Base-by-base conservation (phyloP, 2,888 invertebrate species). In the Pheosia tremula region DNA sequence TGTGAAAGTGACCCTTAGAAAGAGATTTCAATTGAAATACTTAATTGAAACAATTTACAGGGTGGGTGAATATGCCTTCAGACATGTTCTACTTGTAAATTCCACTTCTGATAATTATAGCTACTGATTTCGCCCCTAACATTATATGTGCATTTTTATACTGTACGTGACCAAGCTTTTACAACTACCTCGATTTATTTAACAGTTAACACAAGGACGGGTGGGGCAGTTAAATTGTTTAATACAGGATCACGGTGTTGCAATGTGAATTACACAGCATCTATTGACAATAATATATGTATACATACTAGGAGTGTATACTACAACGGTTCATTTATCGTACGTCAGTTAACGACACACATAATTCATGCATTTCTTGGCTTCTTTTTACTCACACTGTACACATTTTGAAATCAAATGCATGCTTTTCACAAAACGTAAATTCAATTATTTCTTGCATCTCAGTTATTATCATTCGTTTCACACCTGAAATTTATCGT, bases 291-390 rank as follows among this genome's bases (percentile, higher is more conserved):
- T 39, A 47, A n/a, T 49, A 24, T 61, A 71, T 63, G 1, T 24
- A 24, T 24, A 24, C 2, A 24, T 24, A 24, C 24, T 24, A 24
- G 24, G 24, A 66, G 53, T 11, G 56, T n/a, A 50, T 38, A 58
- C 47, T 56, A 55, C 41, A 39, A 59, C 58, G 50, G 43, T 37
- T 13, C 54, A 57, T 57, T n/a, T 55, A 64, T 24, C n/a, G 38
- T 53, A 61, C 57, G 57, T 3, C 47, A 52, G 57, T 72, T 71
- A 74, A 66, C 47, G 59, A 74, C 65, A 71, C 68, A 77, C 65
- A 71, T 68, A 65, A 65, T 64, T 63, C 77, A 76, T 77, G 78
- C 77, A 70, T 43, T 60, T 63, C 60, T 65, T 60, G 66, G 49
- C 54, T 62, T 60, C 49, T n/a, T 60, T 37, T 43, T 59, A 56